Base-by-base conservation (phyloP, 2,888 invertebrate genomes). In the Odiellus spinosus region DNA sequence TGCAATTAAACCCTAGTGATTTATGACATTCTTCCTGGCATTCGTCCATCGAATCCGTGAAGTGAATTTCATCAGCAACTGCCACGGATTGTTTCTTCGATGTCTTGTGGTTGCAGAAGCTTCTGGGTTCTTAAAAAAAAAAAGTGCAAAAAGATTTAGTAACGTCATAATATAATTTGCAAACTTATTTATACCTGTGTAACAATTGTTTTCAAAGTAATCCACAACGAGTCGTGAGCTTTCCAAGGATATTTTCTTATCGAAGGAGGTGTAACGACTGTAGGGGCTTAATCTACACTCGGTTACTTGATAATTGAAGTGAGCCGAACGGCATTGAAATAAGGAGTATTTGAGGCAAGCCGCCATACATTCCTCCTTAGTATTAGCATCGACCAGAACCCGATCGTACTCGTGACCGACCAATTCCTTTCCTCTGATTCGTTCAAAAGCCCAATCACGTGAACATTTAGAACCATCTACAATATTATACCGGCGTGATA, bases 121-220 rank as follows among this genome's bases (percentile, higher is more conserved):
- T 48, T 44, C 52, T 34, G 2, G 55, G 47, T 32, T 53, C 55
- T 54, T 14, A 19, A 15, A 38, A 11, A 19, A 44, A 5, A 44
- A 18, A 15, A n/a, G n/a, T n/a, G n/a, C n/a, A n/a, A n/a, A n/a
- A n/a, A n/a, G n/a, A n/a, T n/a, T n/a, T n/a, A n/a, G n/a, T n/a
- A n/a, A n/a, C n/a, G n/a, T n/a, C n/a, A n/a, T n/a, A n/a, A n/a
- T n/a, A n/a, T n/a, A n/a, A n/a, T n/a, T n/a, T n/a, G n/a, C n/a
- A n/a, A n/a, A n/a, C n/a, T n/a, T n/a, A n/a, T n/a, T n/a, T 60
- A 60, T 57, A 70, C 71, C 64, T 53, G 64, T 64, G 21, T 69
- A 60, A 55, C 72, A 72, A 55, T 72, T 71, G 59, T 71, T 72
- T 58, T 72, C 72, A 53, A 71, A 63, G 59, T 72, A 72, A 53